Base-by-base conservation (phyloP, 2,888 invertebrate genomes). In the Leptopilina myrica region DNA sequence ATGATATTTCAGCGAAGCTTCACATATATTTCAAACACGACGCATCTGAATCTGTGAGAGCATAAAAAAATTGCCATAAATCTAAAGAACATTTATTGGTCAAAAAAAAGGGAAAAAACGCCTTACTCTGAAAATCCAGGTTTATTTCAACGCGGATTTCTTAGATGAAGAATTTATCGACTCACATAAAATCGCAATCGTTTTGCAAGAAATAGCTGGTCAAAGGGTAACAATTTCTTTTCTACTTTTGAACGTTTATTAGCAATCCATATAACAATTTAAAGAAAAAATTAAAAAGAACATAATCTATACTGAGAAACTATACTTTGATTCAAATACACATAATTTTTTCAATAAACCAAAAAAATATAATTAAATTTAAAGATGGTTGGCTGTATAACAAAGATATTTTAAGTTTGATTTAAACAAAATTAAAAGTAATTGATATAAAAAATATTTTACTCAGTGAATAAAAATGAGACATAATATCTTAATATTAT, bases 41-140 rank as follows among this genome's bases (percentile, higher is more conserved):
- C n/a, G 15, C 33, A 69, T 53, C 69, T 69, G 26, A 26, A 69
- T 14, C 49, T 3, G 73, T 56, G 53, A 14, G 56, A 26, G 33
- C 33, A 59, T 46, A 67, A 46, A 73, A 20, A 53, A 53, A 40
- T 7, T 33, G 14, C 11, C 15, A 59, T 56, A 73, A 56, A 56
- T 73, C 26, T 56, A n/a, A 73, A 73, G 33, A 33, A 73, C n/a
- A 73, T 49, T 69, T 69, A 69, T 69, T 14, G 53, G 69, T 53
- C 33, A 69, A 49, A 49, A 49, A 49, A 26, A 69, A 20, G 43
- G 8, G 6, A 26, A 33, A 69, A 69, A 69, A 46, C 7, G 53
- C 26, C 12, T 26, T 53, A 53, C 49, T 69, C 26, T 53, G 26
- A 69, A 62, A 69, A 69, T 26, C 69, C 53, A 69, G 53, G 53